These are phyloP conservation scores for Eumaeus atala DNA, from an alignment of 1,140 invertebrate species.

Conservation along the genomic window DNA sequence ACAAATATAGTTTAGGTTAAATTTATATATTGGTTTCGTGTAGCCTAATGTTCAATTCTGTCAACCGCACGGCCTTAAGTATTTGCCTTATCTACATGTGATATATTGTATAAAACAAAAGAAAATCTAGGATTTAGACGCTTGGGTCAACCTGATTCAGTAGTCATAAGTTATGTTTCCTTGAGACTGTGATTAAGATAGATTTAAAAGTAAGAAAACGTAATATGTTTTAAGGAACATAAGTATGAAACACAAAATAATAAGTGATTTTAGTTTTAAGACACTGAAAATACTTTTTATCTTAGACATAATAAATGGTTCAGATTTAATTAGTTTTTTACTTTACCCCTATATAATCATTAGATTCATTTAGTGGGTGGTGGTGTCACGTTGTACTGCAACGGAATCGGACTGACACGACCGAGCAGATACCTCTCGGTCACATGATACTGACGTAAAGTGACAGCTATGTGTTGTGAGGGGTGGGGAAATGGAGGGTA, in stretches of 20 bases:
- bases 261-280: slow-evolving; percentile 30
- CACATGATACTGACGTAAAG: no score
- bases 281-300: slow-evolving; percentile 9
- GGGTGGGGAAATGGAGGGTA: no score
- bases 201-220: slow-evolving; percentile 21
- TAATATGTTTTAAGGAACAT: slow-evolving; percentile 20
- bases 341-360: no score
- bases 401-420: no score
- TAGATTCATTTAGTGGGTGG: no score
- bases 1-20: no score
- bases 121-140: neutral
- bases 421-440: no score
- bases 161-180: slow-evolving; percentile 38
- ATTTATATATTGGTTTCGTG: no score
- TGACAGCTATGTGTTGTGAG: no score
- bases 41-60: no score
- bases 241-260: slow-evolving; percentile 12
- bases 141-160: slow-evolving; percentile 26
- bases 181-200: slow-evolving; percentile 61
- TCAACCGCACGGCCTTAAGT: neutral
- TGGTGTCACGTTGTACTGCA: no score
- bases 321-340: no score
- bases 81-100: slow-evolving; percentile 6
- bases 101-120: neutral
- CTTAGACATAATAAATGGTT: neutral